Evolutionary conservation across 1,140 invertebrate genomes (phyloP), one percentile per base, ranked within the genome.

Genomic region (Papilio polyxenes): DNA sequence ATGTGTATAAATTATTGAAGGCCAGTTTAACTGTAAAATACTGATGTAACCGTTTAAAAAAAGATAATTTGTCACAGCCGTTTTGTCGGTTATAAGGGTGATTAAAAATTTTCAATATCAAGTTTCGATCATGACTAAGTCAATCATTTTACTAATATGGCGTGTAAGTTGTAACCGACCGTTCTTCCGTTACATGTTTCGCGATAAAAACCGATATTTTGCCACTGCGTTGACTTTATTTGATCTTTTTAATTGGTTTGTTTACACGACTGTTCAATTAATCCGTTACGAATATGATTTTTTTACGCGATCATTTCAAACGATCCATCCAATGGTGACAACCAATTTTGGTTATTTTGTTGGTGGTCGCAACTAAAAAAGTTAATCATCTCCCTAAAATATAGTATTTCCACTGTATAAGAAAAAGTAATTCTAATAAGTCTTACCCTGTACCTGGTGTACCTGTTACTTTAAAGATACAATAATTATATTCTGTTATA

Each of bases 231-330:
- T 82, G 83, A 49, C 82, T 86, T 83, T 85, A 86, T 87, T 84
- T 81, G 84, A 82, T 69, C 80, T 59, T 80, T 84, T 84, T 88
- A 87, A 88, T 88, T 88, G 87, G 82, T 83, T 82, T 81, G 75
- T 82, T 81, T 81, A 88, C 83, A 86, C 82, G 83, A 85, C 84
- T 83, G 79, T 85, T 83, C 82, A 82, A 86, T 85, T 87, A 84
- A 87, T 81, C 82, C 76, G 78, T 83, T 84, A 84, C 13, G 20
- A 77, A 75, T 49, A 48, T 49, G 20, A 48, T 75, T 72, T 72
- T 13, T 72, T 72, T 72, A 72, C 40, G 65, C 31, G 65, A 72
- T 72, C 65, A 17, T 72, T 72, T 15, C 11, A 40, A 72, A 72
- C 23, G 17, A 72, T 72, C 31, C 31, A 11, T 15, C 13, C 65